Conservation (phyloP, 2,113 vertebrate species). For the Rynchops niger region DNA sequence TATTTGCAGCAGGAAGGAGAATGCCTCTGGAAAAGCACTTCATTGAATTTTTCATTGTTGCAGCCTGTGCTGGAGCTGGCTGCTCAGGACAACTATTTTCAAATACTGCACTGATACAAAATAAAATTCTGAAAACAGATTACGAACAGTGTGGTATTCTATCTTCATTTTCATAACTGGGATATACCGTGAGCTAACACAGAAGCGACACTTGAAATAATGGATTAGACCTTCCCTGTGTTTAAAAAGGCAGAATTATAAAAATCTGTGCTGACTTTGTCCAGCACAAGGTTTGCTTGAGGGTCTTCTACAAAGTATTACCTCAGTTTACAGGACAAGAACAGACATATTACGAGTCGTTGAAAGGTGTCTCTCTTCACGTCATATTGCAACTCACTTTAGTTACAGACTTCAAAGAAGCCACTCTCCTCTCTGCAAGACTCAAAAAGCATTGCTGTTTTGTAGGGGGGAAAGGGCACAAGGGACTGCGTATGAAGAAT, state of each 20-base stretch:
- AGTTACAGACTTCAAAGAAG: neutral
- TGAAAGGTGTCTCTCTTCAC: neutral
- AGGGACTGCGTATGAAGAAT: neutral
- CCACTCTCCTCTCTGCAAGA: neutral
- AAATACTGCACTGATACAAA: neutral
- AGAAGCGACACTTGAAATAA: neutral
- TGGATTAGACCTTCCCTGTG: neutral
- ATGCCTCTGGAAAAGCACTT: neutral
- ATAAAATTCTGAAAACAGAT: neutral
- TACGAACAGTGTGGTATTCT: neutral
- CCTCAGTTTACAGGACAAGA: neutral
- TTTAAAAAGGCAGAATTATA: neutral
- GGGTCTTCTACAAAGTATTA: neutral
- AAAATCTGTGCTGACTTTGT: neutral
- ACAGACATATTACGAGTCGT: neutral
- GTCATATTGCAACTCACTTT: neutral
- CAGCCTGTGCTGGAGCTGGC: neutral
- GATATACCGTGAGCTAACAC: neutral
- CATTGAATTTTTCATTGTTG: neutral
- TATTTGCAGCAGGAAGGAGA: neutral
- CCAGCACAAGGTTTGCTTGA: neutral
- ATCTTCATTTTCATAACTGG: neutral
- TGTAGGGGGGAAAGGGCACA: neutral
- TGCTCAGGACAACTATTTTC: neutral
- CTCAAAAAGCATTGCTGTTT: neutral